Evolutionary conservation across 2,113 vertebrate genomes (phyloP), one percentile per base, ranked within the genome.

Genomic region (Pseudorasbora parva): DNA sequence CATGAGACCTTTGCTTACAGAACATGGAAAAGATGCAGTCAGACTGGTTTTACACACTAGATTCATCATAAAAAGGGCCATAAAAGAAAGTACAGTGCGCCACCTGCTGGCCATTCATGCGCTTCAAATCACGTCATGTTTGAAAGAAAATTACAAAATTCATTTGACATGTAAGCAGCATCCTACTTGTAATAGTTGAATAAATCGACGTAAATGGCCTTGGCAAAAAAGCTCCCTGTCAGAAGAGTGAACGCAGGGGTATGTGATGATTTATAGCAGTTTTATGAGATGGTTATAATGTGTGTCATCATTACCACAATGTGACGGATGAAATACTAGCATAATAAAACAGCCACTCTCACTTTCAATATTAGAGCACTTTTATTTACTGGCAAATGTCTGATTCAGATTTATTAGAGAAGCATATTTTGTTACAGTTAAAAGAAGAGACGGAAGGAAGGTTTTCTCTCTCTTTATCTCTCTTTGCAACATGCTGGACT

Each of bases 371-470:
- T 69, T 71, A 81, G 19, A 68, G 64, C 79, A 2, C 59, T 25
- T 80, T 69, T 69, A 81, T 81, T 81, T 81, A 81, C 71, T 80
- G 78, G 79, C 62, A 69, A 64, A 54, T 41, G 79, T 25, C 79
- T 41, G 64, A 21, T 23, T 41, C 11, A 14, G 25, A 80, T 66
- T 80, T 80, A 80, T 80, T 33, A 54, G 78, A 49, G 0, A 23
- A 25, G 79, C 47, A 51, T 56, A 56, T 56, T 69, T 41, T n/a
- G 56, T 78, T 41, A 17, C 15, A 59, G 78, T 69, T 68, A 71
- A 64, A 66, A 47, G 23, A 47, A 17, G 14, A 2, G 56, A 17
- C 33, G 33, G 60, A 62, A 47, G 9, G n/a, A 51, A n/a, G 4
- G 1, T 19, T 0, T 60, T 64, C 41, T 62, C 43, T 27, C 37